Evolutionary conservation across 2,797 vertebrate genomes (phyloP).

Genomic region (Pseudochaenichthys georgianus): DNA sequence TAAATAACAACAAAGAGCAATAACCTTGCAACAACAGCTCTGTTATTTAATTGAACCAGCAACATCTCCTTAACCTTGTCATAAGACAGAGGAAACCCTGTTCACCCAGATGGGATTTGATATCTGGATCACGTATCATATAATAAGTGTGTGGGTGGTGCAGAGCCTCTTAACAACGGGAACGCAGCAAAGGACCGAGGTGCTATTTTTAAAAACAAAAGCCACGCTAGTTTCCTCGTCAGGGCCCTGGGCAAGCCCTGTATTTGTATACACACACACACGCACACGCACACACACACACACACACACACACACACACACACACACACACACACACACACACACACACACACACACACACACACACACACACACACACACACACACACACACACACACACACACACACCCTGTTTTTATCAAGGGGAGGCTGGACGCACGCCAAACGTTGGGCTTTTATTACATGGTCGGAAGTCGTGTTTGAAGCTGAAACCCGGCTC

Average conservation of each 20-base stretch:
- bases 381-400: too few relatives aligned
- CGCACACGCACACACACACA: too few relatives aligned
- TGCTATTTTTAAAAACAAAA: slow-evolving; percentile 51
- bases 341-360: too few relatives aligned
- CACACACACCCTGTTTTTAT: too few relatives aligned
- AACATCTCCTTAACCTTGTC: slow-evolving; percentile 3
- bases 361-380: too few relatives aligned
- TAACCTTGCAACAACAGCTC: slow-evolving; percentile 6
- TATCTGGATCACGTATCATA: too few relatives aligned
- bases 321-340: too few relatives aligned
- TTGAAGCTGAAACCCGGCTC: too few relatives aligned
- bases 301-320: too few relatives aligned
- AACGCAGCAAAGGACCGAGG: slow-evolving; percentile 21
- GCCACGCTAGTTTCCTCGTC: slow-evolving; percentile 36
- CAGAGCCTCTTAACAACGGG: slow-evolving; percentile 39
- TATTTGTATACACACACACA: slow-evolving; percentile 36
- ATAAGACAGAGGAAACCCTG: slow-evolving; percentile 37
- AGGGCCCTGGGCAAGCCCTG: slow-evolving; percentile 39
- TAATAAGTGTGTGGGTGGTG: slow-evolving; percentile 18
- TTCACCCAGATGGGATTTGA: slow-evolving; percentile 35
- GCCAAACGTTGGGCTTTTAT: too few relatives aligned
- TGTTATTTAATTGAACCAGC: slow-evolving; percentile 5
- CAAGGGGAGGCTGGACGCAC: too few relatives aligned
- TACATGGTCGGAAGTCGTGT: too few relatives aligned
- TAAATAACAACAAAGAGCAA: neutral